Evolutionary conservation across 2,113 vertebrate genomes (phyloP), one percentile per base, ranked within the genome.

Genomic region (Psettodes erumei): DNA sequence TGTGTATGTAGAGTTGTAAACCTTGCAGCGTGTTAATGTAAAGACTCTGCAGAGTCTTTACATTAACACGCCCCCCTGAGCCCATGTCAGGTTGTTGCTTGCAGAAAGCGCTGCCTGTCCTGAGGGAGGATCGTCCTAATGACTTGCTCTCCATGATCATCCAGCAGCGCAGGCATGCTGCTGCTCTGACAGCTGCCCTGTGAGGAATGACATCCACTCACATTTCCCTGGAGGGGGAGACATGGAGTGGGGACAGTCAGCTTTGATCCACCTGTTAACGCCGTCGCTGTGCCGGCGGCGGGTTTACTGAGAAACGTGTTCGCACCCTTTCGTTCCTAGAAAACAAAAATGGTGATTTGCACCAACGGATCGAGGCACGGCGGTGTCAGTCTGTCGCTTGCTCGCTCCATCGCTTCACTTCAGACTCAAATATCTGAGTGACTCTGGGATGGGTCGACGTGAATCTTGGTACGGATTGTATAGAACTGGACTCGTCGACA

Each of bases 141-240:
- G 77, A 79, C 62, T 73, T 19, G 42, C 43, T 43, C 66, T 62
- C 42, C 35, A 7, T 65, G 35, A 58, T 77, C 79, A 86, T 79
- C 51, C 77, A 33, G 59, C 73, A 76, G 60, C 35, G 11, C 5
- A 9, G 43, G 12, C 83, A 45, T 63, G 71, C 63, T 32, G 23
- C 68, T 47, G 69, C 37, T 77, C 55, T 82, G 73, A 77, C 80
- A 77, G 81, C 65, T 82, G 81, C 66, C 67, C 64, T 55, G 13
- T 30, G 62, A 83, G 77, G 71, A 84, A 80, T 77, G 75, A 63
- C 80, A 61, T 70, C 58, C 55, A 48, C 87, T 83, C 70, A n/a
- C 38, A 73, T 83, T 84, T 83, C 75, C 69, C 74, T 19, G 12
- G 42, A 60, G 65, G 48, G 63, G n/a, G 40, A 76, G 63, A 38